Percentiles rank a stretch among this genome's conserved stretches.
These are phyloP conservation scores for Centropus bengalensis DNA, from an alignment of 2,113 vertebrate genomes.

Conservation along the genomic window DNA sequence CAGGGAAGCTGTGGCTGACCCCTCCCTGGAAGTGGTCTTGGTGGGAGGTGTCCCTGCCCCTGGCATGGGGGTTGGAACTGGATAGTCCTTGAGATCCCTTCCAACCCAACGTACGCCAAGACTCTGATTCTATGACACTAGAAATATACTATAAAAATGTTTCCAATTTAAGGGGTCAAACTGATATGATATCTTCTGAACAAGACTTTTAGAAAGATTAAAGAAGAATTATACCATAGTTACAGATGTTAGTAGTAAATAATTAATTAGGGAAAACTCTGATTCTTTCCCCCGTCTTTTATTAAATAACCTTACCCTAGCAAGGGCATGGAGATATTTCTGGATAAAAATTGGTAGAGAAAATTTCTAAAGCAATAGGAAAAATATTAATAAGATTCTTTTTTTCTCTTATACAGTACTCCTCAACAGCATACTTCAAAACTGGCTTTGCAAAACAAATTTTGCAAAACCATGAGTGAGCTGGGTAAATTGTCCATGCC, in stretches of 20 bases:
- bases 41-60: no score
- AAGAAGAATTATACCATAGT: background rate
- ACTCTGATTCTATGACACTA: no score
- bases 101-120: no score
- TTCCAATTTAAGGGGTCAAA: background rate
- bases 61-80: no score
- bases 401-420: background rate
- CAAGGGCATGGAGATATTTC: background rate
- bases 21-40: no score
- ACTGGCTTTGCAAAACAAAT: background rate
- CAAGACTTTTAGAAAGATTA: background rate
- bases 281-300: background rate
- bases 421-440: background rate
- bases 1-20: no score
- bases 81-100: no score
- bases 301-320: background rate
- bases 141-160: background rate
- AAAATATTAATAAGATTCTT: background rate
- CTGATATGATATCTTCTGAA: background rate
- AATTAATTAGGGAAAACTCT: background rate
- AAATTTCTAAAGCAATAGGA: background rate
- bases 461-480: background rate
- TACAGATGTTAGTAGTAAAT: background rate
- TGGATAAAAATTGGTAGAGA: background rate
- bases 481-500: rapidly evolving